phyloP scores from a whole-genome alignment of 2,797 vertebrate species.

The Alcedo atthis region DNA sequence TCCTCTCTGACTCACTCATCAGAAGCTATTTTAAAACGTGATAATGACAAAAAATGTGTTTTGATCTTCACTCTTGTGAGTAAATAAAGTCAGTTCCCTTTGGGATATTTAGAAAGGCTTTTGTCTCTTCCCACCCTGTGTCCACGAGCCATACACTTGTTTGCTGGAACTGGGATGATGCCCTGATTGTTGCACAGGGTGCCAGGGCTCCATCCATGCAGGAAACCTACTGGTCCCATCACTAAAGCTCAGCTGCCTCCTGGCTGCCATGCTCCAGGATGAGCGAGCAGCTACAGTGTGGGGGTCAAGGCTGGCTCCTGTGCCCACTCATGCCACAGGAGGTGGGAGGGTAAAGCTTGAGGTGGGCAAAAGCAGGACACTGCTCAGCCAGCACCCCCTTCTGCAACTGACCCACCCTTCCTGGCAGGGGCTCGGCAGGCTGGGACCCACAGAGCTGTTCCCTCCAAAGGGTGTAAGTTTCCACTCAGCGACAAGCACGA shows the following conservation, averaged over 20 bases:
- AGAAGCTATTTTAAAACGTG: conserved; percentile 1
- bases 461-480: neutral
- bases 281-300: neutral
- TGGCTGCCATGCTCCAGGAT: neutral
- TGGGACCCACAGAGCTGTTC: neutral
- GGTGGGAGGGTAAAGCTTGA: neutral
- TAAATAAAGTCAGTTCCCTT: conserved; percentile 20
- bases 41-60: neutral
- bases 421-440: neutral
- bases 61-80: conserved; percentile 2
- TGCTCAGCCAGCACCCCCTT: neutral
- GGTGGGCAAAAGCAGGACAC: neutral
- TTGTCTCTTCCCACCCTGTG: neutral
- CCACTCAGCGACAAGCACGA: neutral
- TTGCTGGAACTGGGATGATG: fast-evolving
- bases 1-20: conserved; percentile 46
- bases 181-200: neutral
- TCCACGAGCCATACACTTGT: fast-evolving
- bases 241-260: neutral
- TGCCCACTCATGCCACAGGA: neutral
- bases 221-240: too few relatives aligned
- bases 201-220: fast-evolving
- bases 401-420: neutral
- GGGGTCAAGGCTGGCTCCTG: neutral
- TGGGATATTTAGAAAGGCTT: neutral